These are phyloP conservation scores for Pluvialis apricaria DNA, from an alignment of 2,113 vertebrate species.

Conservation along the genomic window DNA sequence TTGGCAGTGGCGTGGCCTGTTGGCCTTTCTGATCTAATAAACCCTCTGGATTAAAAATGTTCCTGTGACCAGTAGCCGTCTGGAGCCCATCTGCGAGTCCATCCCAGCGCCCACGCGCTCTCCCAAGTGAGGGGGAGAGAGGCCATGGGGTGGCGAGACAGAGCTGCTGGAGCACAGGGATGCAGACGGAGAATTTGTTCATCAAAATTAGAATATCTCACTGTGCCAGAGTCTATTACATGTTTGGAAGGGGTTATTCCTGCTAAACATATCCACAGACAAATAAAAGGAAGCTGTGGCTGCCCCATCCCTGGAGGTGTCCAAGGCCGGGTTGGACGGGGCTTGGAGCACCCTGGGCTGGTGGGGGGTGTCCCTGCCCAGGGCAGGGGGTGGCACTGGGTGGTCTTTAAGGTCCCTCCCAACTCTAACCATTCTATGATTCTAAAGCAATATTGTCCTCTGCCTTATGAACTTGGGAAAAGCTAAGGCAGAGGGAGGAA, in stretches of 20 bases:
- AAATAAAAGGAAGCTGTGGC: not conserved
- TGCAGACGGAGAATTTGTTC: not conserved
- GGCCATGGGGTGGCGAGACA: not conserved
- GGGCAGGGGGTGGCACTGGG: too few species aligned
- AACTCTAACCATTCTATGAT: too few species aligned
- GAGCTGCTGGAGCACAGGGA: not conserved
- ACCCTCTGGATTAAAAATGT: not conserved
- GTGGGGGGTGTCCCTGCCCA: too few species aligned
- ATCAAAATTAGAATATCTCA: not conserved
- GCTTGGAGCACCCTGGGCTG: too few species aligned
- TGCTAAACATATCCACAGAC: not conserved
- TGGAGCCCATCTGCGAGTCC: not conserved
- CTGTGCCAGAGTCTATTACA: not conserved
- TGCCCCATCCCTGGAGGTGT: too few species aligned
- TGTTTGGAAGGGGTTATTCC: not conserved
- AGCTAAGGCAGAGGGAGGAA: not conserved
- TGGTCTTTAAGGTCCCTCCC: too few species aligned
- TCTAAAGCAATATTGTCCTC: not conserved
- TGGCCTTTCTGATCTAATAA: not conserved
- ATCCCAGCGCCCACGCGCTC: not conserved
- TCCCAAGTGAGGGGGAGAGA: not conserved
- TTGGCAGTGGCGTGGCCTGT: not conserved
- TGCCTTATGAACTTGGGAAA: not conserved
- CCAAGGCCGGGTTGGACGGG: too few species aligned
- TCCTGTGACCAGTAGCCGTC: not conserved